phyloP scores from a whole-genome alignment of 2,888 invertebrate genomes.

The Ctena decussata region DNA sequence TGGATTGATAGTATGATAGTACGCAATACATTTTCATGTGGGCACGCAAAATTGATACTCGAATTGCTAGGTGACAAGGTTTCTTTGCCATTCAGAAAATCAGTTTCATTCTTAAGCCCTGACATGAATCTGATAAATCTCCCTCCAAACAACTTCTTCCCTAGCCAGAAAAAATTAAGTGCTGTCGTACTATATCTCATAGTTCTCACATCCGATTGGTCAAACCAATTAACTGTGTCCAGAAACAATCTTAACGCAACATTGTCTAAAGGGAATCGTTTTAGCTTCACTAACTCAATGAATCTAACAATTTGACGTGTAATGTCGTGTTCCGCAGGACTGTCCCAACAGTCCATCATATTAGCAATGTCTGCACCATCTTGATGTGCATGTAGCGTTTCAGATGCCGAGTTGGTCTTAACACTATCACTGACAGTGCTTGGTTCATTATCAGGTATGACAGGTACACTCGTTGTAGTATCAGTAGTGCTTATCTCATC shows the following conservation, averaged over 20 bases:
- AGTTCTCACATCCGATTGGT: neutral
- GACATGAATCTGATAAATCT: constrained; percentile 28
- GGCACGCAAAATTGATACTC: constrained; percentile 38
- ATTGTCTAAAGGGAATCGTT: constrained; percentile 6
- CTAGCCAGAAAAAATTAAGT: constrained; percentile 22
- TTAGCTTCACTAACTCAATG: neutral
- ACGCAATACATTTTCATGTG: neutral
- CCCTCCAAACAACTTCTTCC: constrained; percentile 33
- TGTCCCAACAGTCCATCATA: too few species aligned
- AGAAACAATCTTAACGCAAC: neutral
- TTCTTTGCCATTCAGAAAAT: neutral
- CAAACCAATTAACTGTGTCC: constrained; percentile 17
- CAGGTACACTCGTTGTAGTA: too few species aligned
- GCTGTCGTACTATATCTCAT: constrained; percentile 13
- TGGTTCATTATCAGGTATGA: too few species aligned
- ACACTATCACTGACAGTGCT: too few species aligned
- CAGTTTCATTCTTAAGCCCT: constrained; percentile 26
- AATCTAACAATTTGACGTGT: neutral
- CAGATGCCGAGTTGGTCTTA: too few species aligned
- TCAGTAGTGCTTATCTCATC: too few species aligned
- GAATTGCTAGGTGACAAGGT: neutral
- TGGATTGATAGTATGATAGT: neutral
- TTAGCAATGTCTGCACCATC: too few species aligned
- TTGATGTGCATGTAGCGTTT: too few species aligned
- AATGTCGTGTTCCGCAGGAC: too few species aligned